A percentile compares a stretch with the other conserved stretches of the same genome.
phyloP scores from a whole-genome alignment of 2,113 vertebrate genomes.

The Globicephala melas region DNA sequence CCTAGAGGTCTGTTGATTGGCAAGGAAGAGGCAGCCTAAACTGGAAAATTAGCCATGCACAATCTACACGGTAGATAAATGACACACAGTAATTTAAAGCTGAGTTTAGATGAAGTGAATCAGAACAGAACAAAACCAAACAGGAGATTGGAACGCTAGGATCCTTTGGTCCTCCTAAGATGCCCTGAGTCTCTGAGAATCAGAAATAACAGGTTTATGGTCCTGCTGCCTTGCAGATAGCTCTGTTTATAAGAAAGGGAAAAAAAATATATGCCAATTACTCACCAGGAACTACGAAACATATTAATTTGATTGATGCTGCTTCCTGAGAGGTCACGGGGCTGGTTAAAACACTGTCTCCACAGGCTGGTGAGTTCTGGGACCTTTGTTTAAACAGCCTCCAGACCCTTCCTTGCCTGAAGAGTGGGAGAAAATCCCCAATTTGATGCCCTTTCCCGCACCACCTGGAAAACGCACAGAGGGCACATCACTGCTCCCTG shows the following conservation, averaged over 20 bases:
- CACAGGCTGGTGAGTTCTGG: background rate
- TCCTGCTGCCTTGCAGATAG: background rate
- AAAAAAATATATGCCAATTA: accelerated
- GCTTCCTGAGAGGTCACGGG: background rate
- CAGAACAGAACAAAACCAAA: background rate
- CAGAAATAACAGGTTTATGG: background rate
- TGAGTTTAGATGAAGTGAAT: background rate
- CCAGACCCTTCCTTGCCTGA: background rate
- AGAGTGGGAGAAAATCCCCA: background rate
- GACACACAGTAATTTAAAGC: background rate
- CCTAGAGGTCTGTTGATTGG: constrained; percentile 37
- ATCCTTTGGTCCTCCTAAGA: background rate
- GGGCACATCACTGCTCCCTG: accelerated
- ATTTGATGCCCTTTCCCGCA: accelerated
- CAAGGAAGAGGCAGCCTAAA: background rate
- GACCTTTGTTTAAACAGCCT: background rate
- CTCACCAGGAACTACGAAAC: background rate
- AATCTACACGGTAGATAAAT: background rate
- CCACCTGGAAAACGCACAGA: background rate
- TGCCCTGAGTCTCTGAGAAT: background rate
- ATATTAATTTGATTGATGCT: background rate
- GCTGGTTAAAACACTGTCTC: background rate
- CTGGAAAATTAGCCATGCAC: background rate
- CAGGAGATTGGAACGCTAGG: background rate
- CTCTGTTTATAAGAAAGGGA: background rate